Conservation (phyloP, 92 coral and sea anemone species). For the Epizoanthus fatuus region DNA sequence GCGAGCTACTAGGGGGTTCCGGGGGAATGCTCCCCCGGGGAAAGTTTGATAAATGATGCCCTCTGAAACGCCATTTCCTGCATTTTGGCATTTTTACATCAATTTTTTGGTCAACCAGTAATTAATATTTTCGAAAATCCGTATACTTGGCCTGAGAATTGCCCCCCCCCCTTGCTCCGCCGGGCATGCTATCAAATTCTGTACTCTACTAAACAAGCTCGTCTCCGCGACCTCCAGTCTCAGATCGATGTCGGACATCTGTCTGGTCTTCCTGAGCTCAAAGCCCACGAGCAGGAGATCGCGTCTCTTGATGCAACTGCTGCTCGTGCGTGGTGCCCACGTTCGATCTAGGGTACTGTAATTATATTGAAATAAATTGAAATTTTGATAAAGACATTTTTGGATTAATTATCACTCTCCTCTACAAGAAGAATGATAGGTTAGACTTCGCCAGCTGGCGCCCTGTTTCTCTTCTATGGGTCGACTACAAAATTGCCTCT, state of each 20-base stretch:
- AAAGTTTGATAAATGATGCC: no score
- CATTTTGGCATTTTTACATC: no score
- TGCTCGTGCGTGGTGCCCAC: conserved; percentile 21
- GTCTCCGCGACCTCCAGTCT: background rate
- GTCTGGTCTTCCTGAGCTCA: conserved; percentile 23
- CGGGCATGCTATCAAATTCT: background rate
- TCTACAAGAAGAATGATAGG: conserved; percentile 28
- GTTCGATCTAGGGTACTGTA: background rate
- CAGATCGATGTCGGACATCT: conserved; percentile 1
- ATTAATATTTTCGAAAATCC: no score
- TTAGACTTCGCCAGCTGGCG: background rate
- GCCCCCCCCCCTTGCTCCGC: no score
- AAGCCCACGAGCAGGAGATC: background rate
- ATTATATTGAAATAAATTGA: no score
- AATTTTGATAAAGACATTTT: no score
- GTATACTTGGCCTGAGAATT: no score
- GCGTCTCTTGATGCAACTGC: conserved; percentile 1
- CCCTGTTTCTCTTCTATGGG: conserved; percentile 47
- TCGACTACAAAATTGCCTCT: conserved; percentile 56
- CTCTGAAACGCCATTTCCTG: no score
- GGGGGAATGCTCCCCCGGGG: no score
- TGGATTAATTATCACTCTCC: conserved; percentile 23
- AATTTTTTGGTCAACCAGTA: no score
- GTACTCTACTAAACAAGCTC: background rate
- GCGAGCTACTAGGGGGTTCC: no score